phyloP scores from a whole-genome alignment of 2,797 vertebrate species.

The Halcyon leucocephala region DNA sequence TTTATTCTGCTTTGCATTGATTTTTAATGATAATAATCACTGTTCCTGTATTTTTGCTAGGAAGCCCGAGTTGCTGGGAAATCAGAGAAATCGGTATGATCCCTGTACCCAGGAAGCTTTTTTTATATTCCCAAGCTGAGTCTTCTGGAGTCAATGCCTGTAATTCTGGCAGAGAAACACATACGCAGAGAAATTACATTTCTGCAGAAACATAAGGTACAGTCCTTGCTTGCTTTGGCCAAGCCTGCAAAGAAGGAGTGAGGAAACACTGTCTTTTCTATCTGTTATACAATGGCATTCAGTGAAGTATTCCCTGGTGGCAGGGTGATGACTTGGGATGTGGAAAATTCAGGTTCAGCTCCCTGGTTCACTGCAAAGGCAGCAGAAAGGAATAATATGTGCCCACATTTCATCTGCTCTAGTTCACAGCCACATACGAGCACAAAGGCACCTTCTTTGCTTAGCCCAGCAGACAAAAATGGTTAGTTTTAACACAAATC shows the following conservation, averaged over 20 bases:
- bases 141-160: neutral
- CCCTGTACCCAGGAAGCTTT: neutral
- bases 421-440: neutral
- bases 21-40: neutral
- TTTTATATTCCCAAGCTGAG: neutral
- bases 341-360: neutral
- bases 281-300: neutral
- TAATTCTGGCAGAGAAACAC: neutral
- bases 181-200: neutral
- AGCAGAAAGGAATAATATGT: neutral
- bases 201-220: neutral
- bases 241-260: neutral
- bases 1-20: neutral
- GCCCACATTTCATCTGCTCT: constrained; percentile 27
- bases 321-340: neutral
- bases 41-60: neutral
- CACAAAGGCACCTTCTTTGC: neutral
- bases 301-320: neutral
- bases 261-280: neutral
- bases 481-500: neutral
- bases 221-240: neutral
- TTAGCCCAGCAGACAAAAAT: neutral
- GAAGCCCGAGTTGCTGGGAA: neutral
- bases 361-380: neutral
- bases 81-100: neutral